Conservation (phyloP, 2,888 invertebrate genomes). For the Anoplius nigerrimus region DNA sequence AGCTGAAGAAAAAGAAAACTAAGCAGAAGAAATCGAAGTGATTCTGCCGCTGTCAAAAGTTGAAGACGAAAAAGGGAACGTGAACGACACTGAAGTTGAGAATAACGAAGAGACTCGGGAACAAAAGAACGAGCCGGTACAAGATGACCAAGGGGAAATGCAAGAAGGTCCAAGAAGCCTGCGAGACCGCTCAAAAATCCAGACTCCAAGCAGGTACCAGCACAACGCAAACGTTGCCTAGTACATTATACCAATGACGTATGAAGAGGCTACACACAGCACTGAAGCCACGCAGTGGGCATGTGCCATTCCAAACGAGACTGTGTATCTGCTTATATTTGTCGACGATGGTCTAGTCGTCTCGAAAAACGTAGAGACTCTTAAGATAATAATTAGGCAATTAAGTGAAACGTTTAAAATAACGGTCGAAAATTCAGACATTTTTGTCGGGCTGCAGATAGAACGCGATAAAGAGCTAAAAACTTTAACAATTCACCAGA, state of each 20-base stretch:
- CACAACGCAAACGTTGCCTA: neutral
- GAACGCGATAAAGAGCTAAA: slow-evolving; percentile 10
- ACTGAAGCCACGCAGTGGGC: slow-evolving; percentile 3
- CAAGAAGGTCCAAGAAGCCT: neutral
- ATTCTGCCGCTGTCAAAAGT: neutral
- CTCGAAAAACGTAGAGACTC: slow-evolving; percentile 3
- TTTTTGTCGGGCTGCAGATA: slow-evolving; percentile 12
- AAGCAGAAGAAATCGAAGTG: slow-evolving; percentile 1
- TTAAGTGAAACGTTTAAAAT: slow-evolving; percentile 7
- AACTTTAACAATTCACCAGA: slow-evolving; percentile 11
- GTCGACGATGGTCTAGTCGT: slow-evolving; percentile 51
- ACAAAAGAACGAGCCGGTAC: neutral
- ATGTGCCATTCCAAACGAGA: neutral
- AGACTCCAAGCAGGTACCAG: neutral
- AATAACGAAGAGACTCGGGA: neutral
- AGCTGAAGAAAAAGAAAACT: slow-evolving; percentile 33
- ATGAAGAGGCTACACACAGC: slow-evolving; percentile 6
- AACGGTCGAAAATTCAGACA: slow-evolving; percentile 3
- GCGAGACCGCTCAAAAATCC: slow-evolving; percentile 3
- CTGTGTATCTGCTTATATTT: slow-evolving; percentile 42
- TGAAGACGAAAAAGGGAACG: neutral
- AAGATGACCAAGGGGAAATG: slow-evolving; percentile 5
- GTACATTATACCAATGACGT: neutral
- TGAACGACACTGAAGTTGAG: neutral
- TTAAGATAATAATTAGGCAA: slow-evolving; percentile 3